Conservation (phyloP, 2,888 invertebrate genomes). For the Pheosia gnoma region DNA sequence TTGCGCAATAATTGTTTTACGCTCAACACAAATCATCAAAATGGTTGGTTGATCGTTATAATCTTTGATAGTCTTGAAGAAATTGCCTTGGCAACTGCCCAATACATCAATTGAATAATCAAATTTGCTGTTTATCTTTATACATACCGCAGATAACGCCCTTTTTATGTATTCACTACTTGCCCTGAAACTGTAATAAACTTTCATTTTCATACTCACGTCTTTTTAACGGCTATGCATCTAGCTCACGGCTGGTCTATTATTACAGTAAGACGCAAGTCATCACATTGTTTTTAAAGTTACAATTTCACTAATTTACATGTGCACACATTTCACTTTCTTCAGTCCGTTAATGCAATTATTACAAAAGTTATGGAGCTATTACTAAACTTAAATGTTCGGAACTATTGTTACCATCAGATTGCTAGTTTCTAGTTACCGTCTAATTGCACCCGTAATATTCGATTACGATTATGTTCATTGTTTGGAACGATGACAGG, state of each 20-base stretch:
- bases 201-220: background rate
- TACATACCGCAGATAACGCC: too few species aligned
- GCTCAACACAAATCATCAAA: slow-evolving; percentile 12
- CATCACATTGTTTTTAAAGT: slow-evolving; percentile 37
- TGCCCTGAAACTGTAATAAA: background rate
- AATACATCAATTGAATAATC: background rate
- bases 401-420: slow-evolving; percentile 29
- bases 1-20: slow-evolving; percentile 14
- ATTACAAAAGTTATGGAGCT: slow-evolving; percentile 30
- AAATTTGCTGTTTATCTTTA: too few species aligned
- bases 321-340: slow-evolving; percentile 55
- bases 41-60: slow-evolving; percentile 4
- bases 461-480: slow-evolving; percentile 23
- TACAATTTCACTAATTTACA: slow-evolving; percentile 55
- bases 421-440: slow-evolving; percentile 14
- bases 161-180: background rate
- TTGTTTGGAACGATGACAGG: slow-evolving; percentile 27
- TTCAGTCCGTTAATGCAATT: slow-evolving; percentile 46
- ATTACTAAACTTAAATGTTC: slow-evolving; percentile 32
- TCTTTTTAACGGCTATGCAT: background rate
- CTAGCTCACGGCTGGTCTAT: background rate
- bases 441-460: slow-evolving; percentile 27
- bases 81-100: background rate
- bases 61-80: background rate
- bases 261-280: slow-evolving; percentile 21